These are phyloP conservation scores for Phataginus tetradactyla DNA, from an alignment of 2,797 vertebrate genomes.

Conservation along the genomic window DNA sequence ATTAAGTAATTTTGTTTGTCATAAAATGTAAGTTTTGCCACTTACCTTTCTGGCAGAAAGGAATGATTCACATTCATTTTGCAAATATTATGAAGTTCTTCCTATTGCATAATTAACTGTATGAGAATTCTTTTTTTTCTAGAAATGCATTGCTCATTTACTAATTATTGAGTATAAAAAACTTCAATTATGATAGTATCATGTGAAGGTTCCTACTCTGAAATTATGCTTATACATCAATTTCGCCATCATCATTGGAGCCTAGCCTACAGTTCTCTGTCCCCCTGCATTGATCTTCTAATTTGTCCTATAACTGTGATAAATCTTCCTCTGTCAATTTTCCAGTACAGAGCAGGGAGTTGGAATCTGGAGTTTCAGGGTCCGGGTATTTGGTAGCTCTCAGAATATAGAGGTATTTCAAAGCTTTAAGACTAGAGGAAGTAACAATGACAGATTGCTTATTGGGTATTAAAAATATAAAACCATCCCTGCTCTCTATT, in stretches of 20 bases:
- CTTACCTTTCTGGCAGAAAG: neutral
- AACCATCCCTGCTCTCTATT: neutral
- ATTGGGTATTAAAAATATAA: neutral
- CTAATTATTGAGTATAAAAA: neutral
- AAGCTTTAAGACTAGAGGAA: neutral
- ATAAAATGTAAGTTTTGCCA: neutral
- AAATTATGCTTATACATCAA: neutral
- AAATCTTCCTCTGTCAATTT: neutral
- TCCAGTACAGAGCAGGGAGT: neutral
- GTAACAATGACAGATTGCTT: neutral
- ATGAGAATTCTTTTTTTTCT: neutral
- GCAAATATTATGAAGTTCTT: neutral
- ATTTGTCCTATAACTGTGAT: neutral
- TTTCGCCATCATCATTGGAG: neutral
- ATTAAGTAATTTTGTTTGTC: neutral
- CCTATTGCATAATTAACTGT: neutral
- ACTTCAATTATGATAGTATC: neutral
- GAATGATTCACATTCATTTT: neutral
- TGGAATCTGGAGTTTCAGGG: neutral
- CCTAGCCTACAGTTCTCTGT: neutral
- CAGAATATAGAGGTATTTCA: neutral
- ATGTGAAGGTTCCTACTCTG: neutral
- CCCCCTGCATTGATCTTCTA: neutral
- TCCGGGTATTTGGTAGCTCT: neutral
- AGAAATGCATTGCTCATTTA: neutral